These are phyloP conservation scores for Phymastichus coffea DNA, from an alignment of 1,140 invertebrate species.

Conservation along the genomic window DNA sequence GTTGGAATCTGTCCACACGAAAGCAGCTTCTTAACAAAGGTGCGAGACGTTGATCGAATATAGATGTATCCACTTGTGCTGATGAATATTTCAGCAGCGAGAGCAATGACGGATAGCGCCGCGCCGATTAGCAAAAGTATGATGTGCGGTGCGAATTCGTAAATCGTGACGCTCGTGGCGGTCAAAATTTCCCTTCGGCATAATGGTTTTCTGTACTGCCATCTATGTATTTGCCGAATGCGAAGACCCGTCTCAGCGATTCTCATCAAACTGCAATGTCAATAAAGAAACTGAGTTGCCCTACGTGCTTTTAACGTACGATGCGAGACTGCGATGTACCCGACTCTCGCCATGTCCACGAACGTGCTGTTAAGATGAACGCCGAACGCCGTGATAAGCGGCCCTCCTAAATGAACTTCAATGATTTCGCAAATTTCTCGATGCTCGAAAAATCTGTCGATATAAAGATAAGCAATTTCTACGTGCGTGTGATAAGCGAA, in stretches of 20 bases:
- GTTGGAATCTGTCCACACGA: too few species aligned
- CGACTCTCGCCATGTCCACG: slow-evolving; percentile 26
- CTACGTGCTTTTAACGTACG: too few species aligned
- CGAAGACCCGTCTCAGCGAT: neutral
- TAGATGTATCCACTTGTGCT: too few species aligned
- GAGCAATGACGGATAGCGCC: neutral
- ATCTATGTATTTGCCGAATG: neutral
- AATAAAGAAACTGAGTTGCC: neutral
- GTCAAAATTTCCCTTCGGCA: neutral
- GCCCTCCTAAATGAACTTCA: slow-evolving; percentile 24
- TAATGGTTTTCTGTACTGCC: neutral
- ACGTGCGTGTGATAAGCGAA: slow-evolving; percentile 31
- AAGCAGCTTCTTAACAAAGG: too few species aligned
- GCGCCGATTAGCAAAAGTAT: neutral
- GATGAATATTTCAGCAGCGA: too few species aligned
- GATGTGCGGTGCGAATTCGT: neutral
- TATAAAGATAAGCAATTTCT: slow-evolving; percentile 27
- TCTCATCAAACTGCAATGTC: neutral
- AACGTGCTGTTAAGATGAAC: slow-evolving; percentile 28
- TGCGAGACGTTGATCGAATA: too few species aligned
- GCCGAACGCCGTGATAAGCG: slow-evolving; percentile 15
- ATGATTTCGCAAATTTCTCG: slow-evolving; percentile 30
- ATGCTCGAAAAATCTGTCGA: slow-evolving; percentile 31
- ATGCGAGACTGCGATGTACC: too few species aligned
- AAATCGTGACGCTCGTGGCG: neutral